phyloP scores from a whole-genome alignment of 2,113 vertebrate genomes.

The Pseudois nayaur region DNA sequence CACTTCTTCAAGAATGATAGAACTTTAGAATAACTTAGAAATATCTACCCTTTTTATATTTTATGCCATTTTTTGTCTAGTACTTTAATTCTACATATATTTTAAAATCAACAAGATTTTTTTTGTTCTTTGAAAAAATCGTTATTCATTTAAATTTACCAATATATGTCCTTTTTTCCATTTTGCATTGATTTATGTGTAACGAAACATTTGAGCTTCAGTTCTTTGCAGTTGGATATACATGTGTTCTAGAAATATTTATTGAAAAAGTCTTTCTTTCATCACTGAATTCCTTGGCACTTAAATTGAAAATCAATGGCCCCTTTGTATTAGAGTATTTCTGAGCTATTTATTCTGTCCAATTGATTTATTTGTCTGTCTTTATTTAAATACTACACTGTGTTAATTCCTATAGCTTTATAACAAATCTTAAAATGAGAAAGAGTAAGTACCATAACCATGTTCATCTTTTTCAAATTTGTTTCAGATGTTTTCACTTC shows the following conservation, averaged over 20 bases:
- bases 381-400: not conserved
- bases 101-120: not conserved
- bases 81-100: not conserved
- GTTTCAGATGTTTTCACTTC: not conserved
- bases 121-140: not conserved
- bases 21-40: not conserved
- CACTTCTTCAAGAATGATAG: not conserved
- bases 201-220: not conserved
- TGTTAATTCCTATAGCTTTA: not conserved
- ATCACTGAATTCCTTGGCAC: not conserved
- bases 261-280: not conserved
- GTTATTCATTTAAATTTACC: not conserved
- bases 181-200: not conserved
- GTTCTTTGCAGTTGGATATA: not conserved
- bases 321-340: not conserved
- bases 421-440: not conserved
- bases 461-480: not conserved
- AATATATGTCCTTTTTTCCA: not conserved
- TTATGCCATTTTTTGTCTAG: not conserved
- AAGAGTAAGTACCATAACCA: not conserved
- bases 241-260: not conserved
- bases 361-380: not conserved
- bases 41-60: not conserved
- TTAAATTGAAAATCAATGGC: constrained; percentile 12
- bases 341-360: not conserved